phyloP scores from a whole-genome alignment of 1,140 invertebrate species.

The Chrysopa pallens region DNA sequence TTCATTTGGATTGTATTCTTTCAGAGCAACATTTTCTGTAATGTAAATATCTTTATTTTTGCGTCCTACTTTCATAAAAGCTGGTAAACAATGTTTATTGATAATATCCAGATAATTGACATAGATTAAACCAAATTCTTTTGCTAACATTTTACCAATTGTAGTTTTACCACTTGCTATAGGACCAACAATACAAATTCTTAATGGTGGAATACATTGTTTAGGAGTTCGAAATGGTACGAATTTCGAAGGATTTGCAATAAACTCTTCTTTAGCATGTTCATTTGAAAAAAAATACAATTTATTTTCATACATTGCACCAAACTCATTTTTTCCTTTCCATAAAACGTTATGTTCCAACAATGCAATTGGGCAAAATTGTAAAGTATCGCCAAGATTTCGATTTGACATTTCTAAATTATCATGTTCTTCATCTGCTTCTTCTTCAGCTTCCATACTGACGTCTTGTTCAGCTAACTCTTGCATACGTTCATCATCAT shows the following conservation, averaged over 20 bases:
- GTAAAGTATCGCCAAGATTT: slow-evolving; percentile 29
- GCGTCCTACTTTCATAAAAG: slow-evolving; percentile 17
- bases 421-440: not conserved
- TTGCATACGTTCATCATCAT: too few species aligned
- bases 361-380: slow-evolving; percentile 33
- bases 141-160: slow-evolving; percentile 24
- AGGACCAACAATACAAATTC: slow-evolving; percentile 31
- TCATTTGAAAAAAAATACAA: slow-evolving; percentile 27
- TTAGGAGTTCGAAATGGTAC: too few species aligned
- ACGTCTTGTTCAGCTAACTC: too few species aligned
- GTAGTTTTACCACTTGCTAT: slow-evolving; percentile 30
- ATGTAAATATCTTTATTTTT: slow-evolving; percentile 16
- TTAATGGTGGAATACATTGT: too few species aligned
- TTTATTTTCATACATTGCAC: slow-evolving; percentile 27
- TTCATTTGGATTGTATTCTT: not conserved
- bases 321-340: slow-evolving; percentile 32
- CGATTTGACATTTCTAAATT: slow-evolving; percentile 6
- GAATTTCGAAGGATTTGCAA: slow-evolving; percentile 20
- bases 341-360: slow-evolving; percentile 28
- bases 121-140: slow-evolving; percentile 29
- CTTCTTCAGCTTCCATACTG: slow-evolving; percentile 1
- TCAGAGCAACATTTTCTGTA: slow-evolving; percentile 16
- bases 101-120: slow-evolving; percentile 25
- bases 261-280: slow-evolving; percentile 23
- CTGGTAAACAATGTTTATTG: slow-evolving; percentile 7